Evolutionary conservation across 2,797 vertebrate genomes (phyloP), one percentile per base, ranked within the genome.

Genomic region (Novumbra hubbsi): DNA sequence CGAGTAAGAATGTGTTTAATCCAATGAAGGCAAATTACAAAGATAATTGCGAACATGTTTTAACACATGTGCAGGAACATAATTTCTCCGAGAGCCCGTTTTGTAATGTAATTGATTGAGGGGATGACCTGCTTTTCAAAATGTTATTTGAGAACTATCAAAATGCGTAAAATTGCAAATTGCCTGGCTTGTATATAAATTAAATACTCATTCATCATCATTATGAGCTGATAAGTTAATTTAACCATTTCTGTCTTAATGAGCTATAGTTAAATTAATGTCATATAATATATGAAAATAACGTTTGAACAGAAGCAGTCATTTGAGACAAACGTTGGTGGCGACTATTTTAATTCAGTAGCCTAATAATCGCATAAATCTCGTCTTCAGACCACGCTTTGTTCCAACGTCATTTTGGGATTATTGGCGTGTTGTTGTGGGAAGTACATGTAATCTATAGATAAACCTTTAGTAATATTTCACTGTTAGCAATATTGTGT

Each of bases 211-310:
- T 99, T 99, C 97, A 98, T 99, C 98, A 99, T 99, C 96, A 98
- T 99, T 99, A 99, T 96, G 95, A 93, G 95, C 96, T 98, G 98
- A 98, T 99, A 98, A 98, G 96, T 97, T 98, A 98, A 99, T 99
- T 98, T 99, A 99, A 99, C 97, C 97, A 96, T 99, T 99, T 99
- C 96, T 94, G 96, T 95, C 97, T 97, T 99, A 99, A 99, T 99
- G 97, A 98, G 96, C 96, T 99, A 98, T 98, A 98, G 97, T 98
- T 98, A 98, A 98, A 98, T 99, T 98, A 98, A 98, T 99, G 97
- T 96, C 96, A 98, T 96, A 96, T 98, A 98, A 98, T 98, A 96
- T 98, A 98, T 98, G 97, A 98, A 99, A 97, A 96, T 98, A 98
- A 96, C 98, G 98, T 99, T 99, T 98, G 97, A 98, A 98, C 96